Conservation (phyloP, 2,113 vertebrate genomes). For the Ploceus nigricollis region DNA sequence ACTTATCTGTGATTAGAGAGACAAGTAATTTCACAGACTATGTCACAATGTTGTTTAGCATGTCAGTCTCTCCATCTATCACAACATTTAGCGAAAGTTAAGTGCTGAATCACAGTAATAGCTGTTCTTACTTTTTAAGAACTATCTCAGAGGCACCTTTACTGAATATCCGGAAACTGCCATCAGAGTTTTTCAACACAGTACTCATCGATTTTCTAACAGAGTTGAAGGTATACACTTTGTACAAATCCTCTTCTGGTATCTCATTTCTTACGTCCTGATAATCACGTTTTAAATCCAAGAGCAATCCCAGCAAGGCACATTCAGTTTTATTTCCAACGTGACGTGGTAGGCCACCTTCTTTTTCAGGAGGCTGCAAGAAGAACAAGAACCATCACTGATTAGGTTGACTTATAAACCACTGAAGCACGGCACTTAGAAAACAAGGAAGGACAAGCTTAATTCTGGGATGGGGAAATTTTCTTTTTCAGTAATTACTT, state of each 20-base stretch:
- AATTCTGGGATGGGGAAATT: background rate
- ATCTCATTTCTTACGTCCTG: conserved; percentile 94
- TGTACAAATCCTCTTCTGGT: conserved; percentile 95
- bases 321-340: conserved; percentile 99
- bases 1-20: background rate
- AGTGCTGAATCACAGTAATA: background rate
- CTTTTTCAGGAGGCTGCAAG: conserved; percentile 92
- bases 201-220: conserved; percentile 99
- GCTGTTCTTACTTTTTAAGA: conserved; percentile 91
- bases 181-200: conserved; percentile 93
- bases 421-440: background rate
- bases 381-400: conserved; percentile 2
- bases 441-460: background rate
- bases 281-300: conserved; percentile 95
- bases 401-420: background rate
- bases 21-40: background rate
- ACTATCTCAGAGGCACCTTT: conserved; percentile 99
- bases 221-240: conserved; percentile 99
- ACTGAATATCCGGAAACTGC: conserved; percentile 97
- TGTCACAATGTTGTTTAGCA: background rate
- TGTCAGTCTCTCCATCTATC: background rate
- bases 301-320: conserved; percentile 94
- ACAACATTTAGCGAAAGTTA: background rate
- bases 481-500: background rate
- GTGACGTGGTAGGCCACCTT: conserved; percentile 94